A percentile compares a stretch with the other conserved stretches of the same genome.
These are phyloP conservation scores for Equus przewalskii DNA, from an alignment of 2,113 vertebrate species.

Conservation along the genomic window DNA sequence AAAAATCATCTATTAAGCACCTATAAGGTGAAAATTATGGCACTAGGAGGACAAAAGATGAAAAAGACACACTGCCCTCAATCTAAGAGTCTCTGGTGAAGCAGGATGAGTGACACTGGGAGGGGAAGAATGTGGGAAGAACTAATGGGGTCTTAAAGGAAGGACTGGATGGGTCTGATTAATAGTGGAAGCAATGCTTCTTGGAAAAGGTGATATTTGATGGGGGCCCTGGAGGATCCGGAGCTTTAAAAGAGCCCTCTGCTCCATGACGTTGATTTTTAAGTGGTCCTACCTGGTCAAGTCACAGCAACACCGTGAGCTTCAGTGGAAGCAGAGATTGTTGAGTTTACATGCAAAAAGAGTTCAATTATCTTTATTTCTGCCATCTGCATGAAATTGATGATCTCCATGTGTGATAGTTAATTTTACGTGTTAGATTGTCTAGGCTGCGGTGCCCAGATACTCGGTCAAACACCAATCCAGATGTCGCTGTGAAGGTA, in stretches of 20 bases:
- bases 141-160: too few species aligned
- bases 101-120: background rate
- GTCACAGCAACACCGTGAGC: background rate
- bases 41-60: background rate
- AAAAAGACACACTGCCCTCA: accelerated
- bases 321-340: background rate
- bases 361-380: background rate
- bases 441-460: background rate
- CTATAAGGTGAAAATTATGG: background rate
- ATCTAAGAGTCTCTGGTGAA: accelerated
- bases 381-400: background rate
- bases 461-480: too few species aligned
- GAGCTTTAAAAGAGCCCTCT: background rate
- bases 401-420: too few species aligned
- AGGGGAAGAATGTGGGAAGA: accelerated
- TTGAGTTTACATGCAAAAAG: background rate
- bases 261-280: background rate
- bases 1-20: background rate
- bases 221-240: too few species aligned
- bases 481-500: background rate
- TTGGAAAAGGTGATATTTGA: background rate
- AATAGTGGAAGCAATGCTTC: background rate
- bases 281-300: background rate
- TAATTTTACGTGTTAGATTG: background rate
- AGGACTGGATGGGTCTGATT: background rate